Evolutionary conservation across 2,113 vertebrate species (phyloP).

Genomic region (Zapus hudsonius): DNA sequence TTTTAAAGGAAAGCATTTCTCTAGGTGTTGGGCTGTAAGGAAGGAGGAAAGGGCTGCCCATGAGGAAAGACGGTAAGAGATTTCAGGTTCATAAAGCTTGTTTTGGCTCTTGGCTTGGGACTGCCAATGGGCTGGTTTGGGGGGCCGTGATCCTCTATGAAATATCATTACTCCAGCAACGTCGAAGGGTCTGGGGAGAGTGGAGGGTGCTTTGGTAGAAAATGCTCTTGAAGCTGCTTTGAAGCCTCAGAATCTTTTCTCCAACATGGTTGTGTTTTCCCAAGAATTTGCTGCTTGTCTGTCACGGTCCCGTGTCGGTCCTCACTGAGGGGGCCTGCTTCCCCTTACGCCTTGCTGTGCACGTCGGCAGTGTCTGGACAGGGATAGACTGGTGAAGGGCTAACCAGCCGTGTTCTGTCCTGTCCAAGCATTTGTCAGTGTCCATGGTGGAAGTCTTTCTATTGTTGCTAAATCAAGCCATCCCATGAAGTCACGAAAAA

Average conservation of each 20-base stretch:
- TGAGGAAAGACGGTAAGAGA: not conserved
- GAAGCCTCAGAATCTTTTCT: not conserved
- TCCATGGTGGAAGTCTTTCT: not conserved
- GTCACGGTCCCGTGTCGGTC: not conserved
- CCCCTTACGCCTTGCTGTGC: not conserved
- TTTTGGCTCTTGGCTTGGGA: not conserved
- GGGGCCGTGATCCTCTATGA: not conserved
- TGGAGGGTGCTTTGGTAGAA: not conserved
- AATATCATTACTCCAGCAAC: not conserved
- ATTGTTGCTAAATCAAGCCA: not conserved
- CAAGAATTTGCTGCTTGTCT: not conserved
- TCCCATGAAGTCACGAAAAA: not conserved
- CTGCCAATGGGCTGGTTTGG: not conserved
- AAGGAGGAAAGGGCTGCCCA: not conserved
- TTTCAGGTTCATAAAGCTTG: not conserved
- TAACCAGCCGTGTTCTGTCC: not conserved
- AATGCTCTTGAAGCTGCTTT: not conserved
- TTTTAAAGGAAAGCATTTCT: constrained; percentile 24
- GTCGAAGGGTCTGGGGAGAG: not conserved
- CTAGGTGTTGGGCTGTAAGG: not conserved
- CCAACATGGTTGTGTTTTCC: not conserved
- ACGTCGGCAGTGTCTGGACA: not conserved
- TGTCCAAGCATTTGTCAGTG: not conserved
- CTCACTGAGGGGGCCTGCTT: not conserved
- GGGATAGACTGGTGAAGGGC: not conserved